Evolutionary conservation across 2,888 invertebrate species (phyloP), one percentile per base, ranked within the genome.

Genomic region (Hypena proboscidalis): DNA sequence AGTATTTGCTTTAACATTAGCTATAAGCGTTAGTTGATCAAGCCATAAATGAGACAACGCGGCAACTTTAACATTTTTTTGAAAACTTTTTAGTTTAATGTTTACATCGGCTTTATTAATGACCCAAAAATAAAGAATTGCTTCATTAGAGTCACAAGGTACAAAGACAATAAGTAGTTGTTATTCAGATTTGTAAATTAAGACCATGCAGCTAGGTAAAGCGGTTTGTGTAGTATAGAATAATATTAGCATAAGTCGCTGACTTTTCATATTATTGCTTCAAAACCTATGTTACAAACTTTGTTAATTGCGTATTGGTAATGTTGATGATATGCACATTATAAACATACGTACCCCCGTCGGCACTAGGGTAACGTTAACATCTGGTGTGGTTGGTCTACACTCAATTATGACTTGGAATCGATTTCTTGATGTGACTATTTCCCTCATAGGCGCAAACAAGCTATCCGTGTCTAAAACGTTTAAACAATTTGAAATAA

Each of bases 381-480:
- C 72, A 52, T 90, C 89, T 52, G 90, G 88, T 64, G 82, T 83
- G 27, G 86, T 83, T 31, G 90, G 90, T 78, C 80, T 88, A 89
- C 90, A 90, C 75, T 81, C 85, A 58, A 89, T 80, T 50, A 88
- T 65, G 53, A 84, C 74, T 55, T 73, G 77, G 51, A 69, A 71
- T 40, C 67, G 64, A 45, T 59, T 67, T 69, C 74, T 80, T 48
- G 78, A 68, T 52, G 70, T 71, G 41, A 87, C 67, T 52, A 85
- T 50, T 62, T 85, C 80, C 56, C 74, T 80, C 80, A 87, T 81
- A 29, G 90, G 88, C 54, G 87, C 88, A 68, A 86, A 77, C 62
- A 88, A 66, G 62, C 60, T 80, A 66, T 71, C 76, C 34, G 85
- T 75, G 62, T 84, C 90, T 90, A 90, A 79, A 90, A 90, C 63